Evolutionary conservation across 2,113 vertebrate species (phyloP), one percentile per base, ranked within the genome.

Genomic region (Pelvicachromis taeniatus): DNA sequence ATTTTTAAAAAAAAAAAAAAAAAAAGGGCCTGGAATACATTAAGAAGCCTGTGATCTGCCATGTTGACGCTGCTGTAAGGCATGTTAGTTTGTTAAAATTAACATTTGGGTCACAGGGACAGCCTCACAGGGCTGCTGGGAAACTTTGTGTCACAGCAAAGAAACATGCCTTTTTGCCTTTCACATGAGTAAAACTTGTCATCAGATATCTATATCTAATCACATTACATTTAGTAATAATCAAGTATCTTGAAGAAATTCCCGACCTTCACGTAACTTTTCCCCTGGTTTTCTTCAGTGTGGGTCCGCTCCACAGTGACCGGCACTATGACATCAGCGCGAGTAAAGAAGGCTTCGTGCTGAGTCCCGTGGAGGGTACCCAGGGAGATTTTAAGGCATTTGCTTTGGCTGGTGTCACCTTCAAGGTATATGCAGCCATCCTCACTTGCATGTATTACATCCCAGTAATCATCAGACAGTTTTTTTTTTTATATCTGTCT

Each of bases 301-400:
- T 99, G 29, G 99, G 99, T 2, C 99, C 99, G 0, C 96, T 99
- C 81, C 98, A 99, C 95, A 98, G 98, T 68, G 97, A 99, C 94
- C 94, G 97, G 83, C 96, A 97, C 45, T 99, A 99, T 38, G 95
- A 97, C 3, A 92, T 99, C 88, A 95, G 95, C 21, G 98, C 98
- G 40, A 97, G 96, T 78, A 99, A 98, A 88, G 98, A 99, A 92
- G 98, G 99, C 2, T 99, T 98, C 40, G 96, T 99, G 75, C 91
- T 99, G 94, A 99, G 97, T 55, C 96, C 97, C 0, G 96, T 98
- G 23, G 98, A 99, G 70, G 98, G 97, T 83, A 96, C 96, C 3
- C 78, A 93, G 19, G 98, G 98, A 40, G 97, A 99, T 90, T 99
- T 99, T 93, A 99, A 99, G 94, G 99, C 99, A 1, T 99, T 99